Evolutionary conservation across 2,113 vertebrate genomes (phyloP).

Genomic region (Gobiocypris rarus): DNA sequence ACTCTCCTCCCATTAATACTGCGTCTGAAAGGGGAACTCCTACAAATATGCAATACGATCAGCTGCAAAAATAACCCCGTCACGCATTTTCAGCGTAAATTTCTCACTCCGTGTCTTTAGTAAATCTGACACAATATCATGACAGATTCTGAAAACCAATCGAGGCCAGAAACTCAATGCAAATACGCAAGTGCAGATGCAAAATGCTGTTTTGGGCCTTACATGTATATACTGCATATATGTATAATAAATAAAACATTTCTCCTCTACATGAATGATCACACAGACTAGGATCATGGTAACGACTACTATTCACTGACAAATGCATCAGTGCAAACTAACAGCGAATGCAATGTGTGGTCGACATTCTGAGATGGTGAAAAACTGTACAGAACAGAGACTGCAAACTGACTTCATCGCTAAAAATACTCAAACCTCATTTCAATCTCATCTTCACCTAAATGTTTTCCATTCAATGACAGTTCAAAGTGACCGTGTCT

Average conservation of each 20-base stretch:
- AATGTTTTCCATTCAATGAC: background rate
- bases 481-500: background rate
- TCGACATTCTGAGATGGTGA: constrained; percentile 15
- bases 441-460: constrained; percentile 10
- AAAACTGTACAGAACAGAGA: constrained; percentile 23
- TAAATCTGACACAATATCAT: background rate
- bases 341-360: background rate
- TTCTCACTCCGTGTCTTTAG: no score
- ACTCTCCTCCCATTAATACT: no score
- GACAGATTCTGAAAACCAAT: background rate
- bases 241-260: background rate
- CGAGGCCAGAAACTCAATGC: background rate
- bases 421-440: constrained; percentile 24
- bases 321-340: constrained; percentile 4
- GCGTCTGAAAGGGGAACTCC: no score
- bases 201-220: constrained; percentile 8
- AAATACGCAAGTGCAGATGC: background rate
- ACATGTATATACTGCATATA: background rate
- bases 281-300: background rate
- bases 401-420: constrained; percentile 31
- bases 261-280: background rate
- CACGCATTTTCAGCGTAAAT: no score
- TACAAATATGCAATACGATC: no score
- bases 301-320: constrained; percentile 21
- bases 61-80: no score